Conservation (phyloP, 2,113 vertebrate genomes). For the Coregonus clupeaformis region DNA sequence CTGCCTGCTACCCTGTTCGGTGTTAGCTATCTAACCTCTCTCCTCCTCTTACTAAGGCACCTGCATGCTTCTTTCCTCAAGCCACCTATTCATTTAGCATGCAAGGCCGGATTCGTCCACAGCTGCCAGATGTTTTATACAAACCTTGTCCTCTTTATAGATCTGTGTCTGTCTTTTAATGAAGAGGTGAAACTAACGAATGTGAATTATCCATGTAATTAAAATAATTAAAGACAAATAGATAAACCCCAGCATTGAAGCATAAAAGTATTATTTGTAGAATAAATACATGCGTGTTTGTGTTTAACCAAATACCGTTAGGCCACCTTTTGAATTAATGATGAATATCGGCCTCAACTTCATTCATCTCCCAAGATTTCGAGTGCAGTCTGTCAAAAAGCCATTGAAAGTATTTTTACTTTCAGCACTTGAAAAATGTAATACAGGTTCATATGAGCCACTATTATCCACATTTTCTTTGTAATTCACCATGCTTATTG, state of each 20-base stretch:
- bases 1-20: not conserved
- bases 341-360: no score
- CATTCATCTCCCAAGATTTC: no score
- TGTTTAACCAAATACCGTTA: no score
- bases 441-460: no score
- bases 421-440: no score
- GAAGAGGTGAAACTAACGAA: conserved; percentile 35
- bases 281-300: no score
- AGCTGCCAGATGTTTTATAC: conserved; percentile 24
- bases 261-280: no score
- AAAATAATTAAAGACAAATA: not conserved
- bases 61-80: not conserved
- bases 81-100: not conserved
- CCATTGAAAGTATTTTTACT: no score
- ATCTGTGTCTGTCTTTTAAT: conserved; percentile 26
- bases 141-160: conserved; percentile 15
- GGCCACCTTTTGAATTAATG: no score
- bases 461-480: conserved; percentile 11
- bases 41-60: not conserved
- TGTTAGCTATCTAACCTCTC: not conserved
- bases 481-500: conserved; percentile 8
- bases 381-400: no score
- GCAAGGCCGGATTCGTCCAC: not conserved
- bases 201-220: conserved; percentile 21
- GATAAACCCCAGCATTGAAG: no score